Percentiles rank a stretch among this genome's conserved stretches.
These are phyloP conservation scores for Hybognathus amarus DNA, from an alignment of 2,797 vertebrate species.

Conservation along the genomic window DNA sequence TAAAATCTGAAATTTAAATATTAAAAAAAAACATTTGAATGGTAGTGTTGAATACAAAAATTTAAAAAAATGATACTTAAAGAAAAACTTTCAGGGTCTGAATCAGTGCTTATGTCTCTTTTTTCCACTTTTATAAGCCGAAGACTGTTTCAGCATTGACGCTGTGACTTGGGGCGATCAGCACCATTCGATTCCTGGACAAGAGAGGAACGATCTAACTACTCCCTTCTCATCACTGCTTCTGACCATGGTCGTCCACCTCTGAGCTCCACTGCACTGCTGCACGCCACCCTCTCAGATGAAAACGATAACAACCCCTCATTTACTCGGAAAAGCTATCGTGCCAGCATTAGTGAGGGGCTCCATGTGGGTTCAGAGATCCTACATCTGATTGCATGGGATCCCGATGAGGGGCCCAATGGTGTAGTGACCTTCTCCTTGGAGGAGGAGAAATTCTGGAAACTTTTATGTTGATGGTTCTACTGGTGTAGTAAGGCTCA, in stretches of 20 bases:
- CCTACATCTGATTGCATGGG: slow-evolving; percentile 79
- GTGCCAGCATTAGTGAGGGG: slow-evolving; percentile 82
- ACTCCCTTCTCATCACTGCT: slow-evolving; percentile 84
- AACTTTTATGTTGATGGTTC: slow-evolving; percentile 79
- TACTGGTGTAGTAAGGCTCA: slow-evolving; percentile 77
- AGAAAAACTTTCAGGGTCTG: not conserved
- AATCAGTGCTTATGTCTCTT: slow-evolving; percentile 1
- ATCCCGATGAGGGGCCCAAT: slow-evolving; percentile 84
- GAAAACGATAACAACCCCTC: slow-evolving; percentile 88
- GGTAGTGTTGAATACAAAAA: not conserved
- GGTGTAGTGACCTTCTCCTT: slow-evolving; percentile 84
- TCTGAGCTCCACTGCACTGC: slow-evolving; percentile 75
- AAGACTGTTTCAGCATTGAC: slow-evolving; percentile 82
- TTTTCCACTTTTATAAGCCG: slow-evolving; percentile 79
- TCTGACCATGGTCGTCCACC: slow-evolving; percentile 79
- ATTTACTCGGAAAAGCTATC: slow-evolving; percentile 80
- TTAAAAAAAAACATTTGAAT: not conserved
- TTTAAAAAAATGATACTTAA: not conserved
- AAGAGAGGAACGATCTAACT: slow-evolving; percentile 83
- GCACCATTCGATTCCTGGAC: slow-evolving; percentile 81
- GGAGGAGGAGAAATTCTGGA: slow-evolving; percentile 78
- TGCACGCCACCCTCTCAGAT: slow-evolving; percentile 84
- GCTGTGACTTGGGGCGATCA: slow-evolving; percentile 82
- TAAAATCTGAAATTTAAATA: not conserved
- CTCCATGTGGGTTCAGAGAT: slow-evolving; percentile 77